phyloP scores from a whole-genome alignment of 2,888 invertebrate genomes.

The Syritta pipiens region DNA sequence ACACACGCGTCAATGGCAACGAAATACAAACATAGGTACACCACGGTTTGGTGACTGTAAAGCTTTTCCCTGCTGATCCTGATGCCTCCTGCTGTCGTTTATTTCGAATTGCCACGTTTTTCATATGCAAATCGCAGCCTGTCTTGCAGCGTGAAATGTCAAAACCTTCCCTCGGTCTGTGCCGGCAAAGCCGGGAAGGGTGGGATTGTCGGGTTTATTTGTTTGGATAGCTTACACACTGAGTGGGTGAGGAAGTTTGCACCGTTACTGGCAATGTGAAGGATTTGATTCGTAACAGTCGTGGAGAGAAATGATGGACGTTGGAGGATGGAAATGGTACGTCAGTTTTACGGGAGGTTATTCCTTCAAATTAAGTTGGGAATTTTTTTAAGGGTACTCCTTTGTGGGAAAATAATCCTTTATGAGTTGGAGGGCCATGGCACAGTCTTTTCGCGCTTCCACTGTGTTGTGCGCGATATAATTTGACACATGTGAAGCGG shows the following conservation, averaged over 20 bases:
- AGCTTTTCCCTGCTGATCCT: conserved; percentile 37
- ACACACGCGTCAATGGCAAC: neutral
- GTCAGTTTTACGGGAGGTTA: too few relatives aligned
- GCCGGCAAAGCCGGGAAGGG: neutral
- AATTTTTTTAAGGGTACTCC: too few relatives aligned
- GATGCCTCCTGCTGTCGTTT: conserved; percentile 57
- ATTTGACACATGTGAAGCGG: too few relatives aligned
- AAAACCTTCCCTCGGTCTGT: neutral
- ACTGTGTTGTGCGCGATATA: too few relatives aligned
- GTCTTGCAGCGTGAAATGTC: conserved; percentile 40
- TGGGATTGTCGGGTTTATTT: neutral
- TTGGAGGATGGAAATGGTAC: too few relatives aligned
- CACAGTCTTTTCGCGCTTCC: too few relatives aligned
- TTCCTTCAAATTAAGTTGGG: too few relatives aligned
- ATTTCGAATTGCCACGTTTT: conserved; percentile 56
- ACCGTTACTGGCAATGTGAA: neutral
- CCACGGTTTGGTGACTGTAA: conserved; percentile 7
- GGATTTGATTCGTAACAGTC: neutral
- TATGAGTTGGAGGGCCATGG: too few relatives aligned
- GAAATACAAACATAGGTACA: neutral
- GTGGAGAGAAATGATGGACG: neutral
- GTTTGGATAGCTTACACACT: neutral
- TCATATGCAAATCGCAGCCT: conserved; percentile 57
- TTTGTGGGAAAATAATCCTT: too few relatives aligned
- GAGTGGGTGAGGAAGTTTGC: conserved; percentile 19